Conservation (phyloP, 1,140 invertebrate species). For the Hirudo medicinalis region DNA sequence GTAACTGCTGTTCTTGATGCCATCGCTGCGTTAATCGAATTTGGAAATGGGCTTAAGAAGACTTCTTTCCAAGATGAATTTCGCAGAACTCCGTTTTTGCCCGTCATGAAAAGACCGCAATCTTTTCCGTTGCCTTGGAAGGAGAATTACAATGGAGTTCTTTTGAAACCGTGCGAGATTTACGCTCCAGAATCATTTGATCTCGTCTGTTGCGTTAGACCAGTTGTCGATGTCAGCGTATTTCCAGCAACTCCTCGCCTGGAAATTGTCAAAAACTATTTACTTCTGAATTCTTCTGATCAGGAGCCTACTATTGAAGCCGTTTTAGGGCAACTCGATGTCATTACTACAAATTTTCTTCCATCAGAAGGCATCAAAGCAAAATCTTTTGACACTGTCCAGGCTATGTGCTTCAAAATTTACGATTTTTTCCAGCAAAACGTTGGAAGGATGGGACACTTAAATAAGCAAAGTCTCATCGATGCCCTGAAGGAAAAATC, state of each 20-base stretch:
- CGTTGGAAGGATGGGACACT: background rate
- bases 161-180: conserved; percentile 12
- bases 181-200: conserved; percentile 14
- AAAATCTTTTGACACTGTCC: conserved; percentile 11
- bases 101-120: conserved; percentile 14
- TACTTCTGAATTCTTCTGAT: conserved; percentile 1
- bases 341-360: conserved; percentile 10
- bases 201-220: conserved; percentile 18
- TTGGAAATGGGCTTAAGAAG: background rate
- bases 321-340: conserved; percentile 18
- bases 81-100: conserved; percentile 17
- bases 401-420: conserved; percentile 13
- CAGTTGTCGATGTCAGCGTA: conserved; percentile 15
- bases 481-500: background rate
- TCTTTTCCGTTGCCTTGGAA: conserved; percentile 20
- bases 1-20: conserved; percentile 12
- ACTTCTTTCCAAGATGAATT: conserved; percentile 11
- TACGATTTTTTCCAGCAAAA: conserved; percentile 20
- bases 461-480: background rate
- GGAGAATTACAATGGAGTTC: conserved; percentile 4
- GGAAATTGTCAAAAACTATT: conserved; percentile 11
- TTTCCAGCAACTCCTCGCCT: conserved; percentile 12
- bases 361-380: background rate
- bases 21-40: conserved; percentile 12
- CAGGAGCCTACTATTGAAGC: conserved; percentile 10